These are phyloP conservation scores for Propithecus perrieri DNA, from an alignment of 2,797 vertebrate species.

Conservation along the genomic window DNA sequence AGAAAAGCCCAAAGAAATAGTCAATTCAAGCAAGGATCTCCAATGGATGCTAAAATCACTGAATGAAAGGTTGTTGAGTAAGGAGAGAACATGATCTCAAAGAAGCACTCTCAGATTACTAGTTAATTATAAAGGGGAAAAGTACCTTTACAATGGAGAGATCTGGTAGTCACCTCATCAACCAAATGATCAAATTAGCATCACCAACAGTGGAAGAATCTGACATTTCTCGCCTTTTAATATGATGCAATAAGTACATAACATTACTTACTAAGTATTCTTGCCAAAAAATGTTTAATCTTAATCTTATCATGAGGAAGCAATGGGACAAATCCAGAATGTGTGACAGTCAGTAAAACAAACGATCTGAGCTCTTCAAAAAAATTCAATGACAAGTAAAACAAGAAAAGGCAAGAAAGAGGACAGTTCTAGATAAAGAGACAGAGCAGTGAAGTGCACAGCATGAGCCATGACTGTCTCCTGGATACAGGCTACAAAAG, in stretches of 20 bases:
- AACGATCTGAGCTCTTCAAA: not conserved
- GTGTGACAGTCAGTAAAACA: not conserved
- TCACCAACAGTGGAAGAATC: not conserved
- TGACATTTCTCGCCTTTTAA: not conserved
- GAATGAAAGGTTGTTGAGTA: not conserved
- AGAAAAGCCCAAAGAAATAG: not conserved
- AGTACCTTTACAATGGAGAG: not conserved
- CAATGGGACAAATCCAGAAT: not conserved
- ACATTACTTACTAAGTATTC: not conserved
- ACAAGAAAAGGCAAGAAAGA: not conserved
- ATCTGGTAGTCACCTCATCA: not conserved
- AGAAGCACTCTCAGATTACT: not conserved
- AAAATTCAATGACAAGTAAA: not conserved
- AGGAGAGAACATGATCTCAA: not conserved
- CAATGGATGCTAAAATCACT: not conserved
- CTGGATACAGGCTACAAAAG: not conserved
- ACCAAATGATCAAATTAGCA: not conserved
- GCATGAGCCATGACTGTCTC: not conserved
- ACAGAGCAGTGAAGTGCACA: not conserved
- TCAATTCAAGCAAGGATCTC: slow-evolving; percentile 14
- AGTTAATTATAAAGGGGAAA: not conserved
- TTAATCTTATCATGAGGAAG: not conserved
- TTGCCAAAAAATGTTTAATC: not conserved
- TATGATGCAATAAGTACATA: not conserved
- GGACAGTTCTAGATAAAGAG: not conserved